Conservation (phyloP, 2,888 invertebrate genomes). For the Drosophila picticornis region DNA sequence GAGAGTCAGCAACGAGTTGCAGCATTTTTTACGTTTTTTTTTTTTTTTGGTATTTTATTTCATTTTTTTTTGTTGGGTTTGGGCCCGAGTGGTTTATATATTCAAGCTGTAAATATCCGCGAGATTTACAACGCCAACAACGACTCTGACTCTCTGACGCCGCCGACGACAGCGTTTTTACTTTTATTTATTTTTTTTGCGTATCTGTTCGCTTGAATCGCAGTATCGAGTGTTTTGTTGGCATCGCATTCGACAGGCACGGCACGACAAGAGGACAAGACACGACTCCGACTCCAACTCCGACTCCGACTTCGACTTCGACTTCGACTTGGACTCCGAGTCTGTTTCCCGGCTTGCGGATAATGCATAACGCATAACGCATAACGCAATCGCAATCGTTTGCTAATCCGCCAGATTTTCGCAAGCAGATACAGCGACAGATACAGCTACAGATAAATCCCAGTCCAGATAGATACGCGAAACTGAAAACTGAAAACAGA, state of each 20-base stretch:
- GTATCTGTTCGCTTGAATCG: conserved; percentile 60
- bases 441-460: conserved; percentile 21
- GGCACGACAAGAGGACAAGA: conserved; percentile 45
- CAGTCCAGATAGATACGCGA: conserved; percentile 26
- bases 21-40: conserved; percentile 24
- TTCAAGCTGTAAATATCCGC: conserved; percentile 83
- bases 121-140: conserved; percentile 82
- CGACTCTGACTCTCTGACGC: conserved; percentile 28
- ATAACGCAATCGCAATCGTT: neutral
- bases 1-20: conserved; percentile 34
- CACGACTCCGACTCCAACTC: conserved; percentile 36
- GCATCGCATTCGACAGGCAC: conserved; percentile 49
- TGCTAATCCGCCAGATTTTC: conserved; percentile 55
- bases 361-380: conserved; percentile 46
- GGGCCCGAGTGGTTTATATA: conserved; percentile 66
- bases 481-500: neutral
- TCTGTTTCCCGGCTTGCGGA: neutral
- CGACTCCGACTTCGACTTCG: neutral
- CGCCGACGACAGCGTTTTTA: conserved; percentile 26
- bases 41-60: conserved; percentile 22
- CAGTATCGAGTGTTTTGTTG: conserved; percentile 35
- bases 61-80: conserved; percentile 6
- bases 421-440: conserved; percentile 20
- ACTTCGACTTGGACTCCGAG: neutral
- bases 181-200: conserved; percentile 3